Evolutionary conservation across 2,113 vertebrate genomes (phyloP), one percentile per base, ranked within the genome.

Genomic region (Leptodactylus fuscus): DNA sequence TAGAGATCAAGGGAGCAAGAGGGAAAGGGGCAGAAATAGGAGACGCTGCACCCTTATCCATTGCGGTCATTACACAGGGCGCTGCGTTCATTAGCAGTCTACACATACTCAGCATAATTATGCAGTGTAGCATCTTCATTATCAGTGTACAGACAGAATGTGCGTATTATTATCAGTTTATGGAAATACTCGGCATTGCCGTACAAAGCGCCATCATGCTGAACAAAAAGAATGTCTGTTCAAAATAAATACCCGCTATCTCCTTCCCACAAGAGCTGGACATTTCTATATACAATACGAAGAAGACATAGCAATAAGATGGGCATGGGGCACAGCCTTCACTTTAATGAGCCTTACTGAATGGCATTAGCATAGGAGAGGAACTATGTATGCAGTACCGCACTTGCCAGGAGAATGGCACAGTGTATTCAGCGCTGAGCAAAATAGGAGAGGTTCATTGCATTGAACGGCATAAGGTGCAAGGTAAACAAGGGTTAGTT

Each of bases 61-160:
- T 44, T 62, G 34, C 77, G 77, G 77, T 80, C 77, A 80, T 80
- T 80, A 71, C 46, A 18, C 62, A 55, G 62, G 81, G 29, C 60
- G 69, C 29, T 32, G 53, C 11, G 46, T 81, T 48, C 79, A 65
- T 65, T 81, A 81, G 24, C 24, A 81, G 24, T 81, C 80, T 71
- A 53, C 65, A 38, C 41, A 38, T 36, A 51, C 44, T 10, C 38
- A 24, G 16, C 13, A 29, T 82, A 69, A 82, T 82, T 82, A 70
- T 82, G 20, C 65, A 71, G 48, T 38, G 46, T 53, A 82, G 81
- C 81, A 79, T 79, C 53, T 81, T 80, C 53, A 41, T 80, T 80
- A 80, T 80, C 53, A 80, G 53, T 27, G 34, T 62, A 62, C 36
- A 44, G 53, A 80, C 77, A 80, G 38, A 60, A 62, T 44, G 36